phyloP scores from a whole-genome alignment of 2,113 vertebrate genomes.

The Nanorana parkeri region DNA sequence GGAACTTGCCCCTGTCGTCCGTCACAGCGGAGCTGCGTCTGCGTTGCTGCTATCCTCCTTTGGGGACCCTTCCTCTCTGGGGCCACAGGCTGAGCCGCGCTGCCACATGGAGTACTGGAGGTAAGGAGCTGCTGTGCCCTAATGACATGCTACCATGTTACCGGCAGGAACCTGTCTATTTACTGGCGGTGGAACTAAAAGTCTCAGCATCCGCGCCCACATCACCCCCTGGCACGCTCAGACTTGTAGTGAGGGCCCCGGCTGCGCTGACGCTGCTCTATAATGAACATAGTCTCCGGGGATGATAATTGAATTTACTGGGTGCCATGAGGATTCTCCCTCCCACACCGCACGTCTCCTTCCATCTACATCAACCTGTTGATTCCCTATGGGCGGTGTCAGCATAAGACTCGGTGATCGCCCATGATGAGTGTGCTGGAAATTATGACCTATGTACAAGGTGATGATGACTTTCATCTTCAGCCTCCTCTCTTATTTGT shows the following conservation, averaged over 20 bases:
- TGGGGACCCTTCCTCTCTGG: neutral
- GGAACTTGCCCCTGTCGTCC: no score
- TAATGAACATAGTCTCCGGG: neutral
- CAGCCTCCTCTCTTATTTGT: no score
- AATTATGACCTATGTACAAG: no score
- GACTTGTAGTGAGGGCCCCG: no score
- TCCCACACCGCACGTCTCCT: neutral
- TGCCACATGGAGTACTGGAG: conserved; percentile 6
- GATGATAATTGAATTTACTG: neutral
- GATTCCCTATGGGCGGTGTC: no score
- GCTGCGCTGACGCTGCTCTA: neutral
- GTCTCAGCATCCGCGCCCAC: neutral
- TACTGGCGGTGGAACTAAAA: neutral
- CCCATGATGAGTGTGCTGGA: no score
- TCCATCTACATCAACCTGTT: no score
- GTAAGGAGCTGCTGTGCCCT: conserved; percentile 1
- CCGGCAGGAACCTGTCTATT: no score
- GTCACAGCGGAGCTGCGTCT: neutral
- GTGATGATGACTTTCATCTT: no score
- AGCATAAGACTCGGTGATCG: no score
- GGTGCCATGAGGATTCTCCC: neutral
- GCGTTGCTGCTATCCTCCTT: neutral
- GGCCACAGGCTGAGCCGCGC: neutral
- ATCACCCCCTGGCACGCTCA: no score
- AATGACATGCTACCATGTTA: no score